phyloP scores from a whole-genome alignment of 2,113 vertebrate genomes.

The Hippolais icterina region DNA sequence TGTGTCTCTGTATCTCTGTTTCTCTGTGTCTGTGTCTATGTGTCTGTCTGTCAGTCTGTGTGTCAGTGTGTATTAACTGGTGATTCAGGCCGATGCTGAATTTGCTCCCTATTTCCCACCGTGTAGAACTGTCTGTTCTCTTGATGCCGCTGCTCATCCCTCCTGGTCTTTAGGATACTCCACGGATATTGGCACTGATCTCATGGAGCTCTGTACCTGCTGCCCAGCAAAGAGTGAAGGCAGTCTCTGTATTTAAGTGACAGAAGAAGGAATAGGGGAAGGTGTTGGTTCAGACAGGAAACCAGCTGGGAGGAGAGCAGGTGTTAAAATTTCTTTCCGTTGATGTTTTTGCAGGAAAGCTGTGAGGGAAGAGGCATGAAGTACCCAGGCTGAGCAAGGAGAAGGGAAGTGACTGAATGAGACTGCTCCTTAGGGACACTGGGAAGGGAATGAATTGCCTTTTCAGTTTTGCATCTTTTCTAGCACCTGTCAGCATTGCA shows the following conservation, averaged over 20 bases:
- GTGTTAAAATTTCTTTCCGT: background rate
- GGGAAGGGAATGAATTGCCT: background rate
- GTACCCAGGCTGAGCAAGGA: background rate
- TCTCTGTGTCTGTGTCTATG: background rate
- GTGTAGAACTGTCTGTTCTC: accelerated
- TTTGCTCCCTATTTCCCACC: background rate
- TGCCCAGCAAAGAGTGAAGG: background rate
- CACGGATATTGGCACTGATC: background rate
- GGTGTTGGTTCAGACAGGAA: background rate
- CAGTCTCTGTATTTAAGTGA: background rate
- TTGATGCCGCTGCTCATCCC: background rate
- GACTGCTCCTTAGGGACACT: background rate
- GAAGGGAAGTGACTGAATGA: background rate
- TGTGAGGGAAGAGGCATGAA: background rate
- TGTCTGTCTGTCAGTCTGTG: background rate
- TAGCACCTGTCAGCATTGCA: background rate
- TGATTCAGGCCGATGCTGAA: background rate
- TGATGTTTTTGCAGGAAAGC: background rate
- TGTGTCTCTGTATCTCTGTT: accelerated
- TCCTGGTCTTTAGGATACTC: background rate
- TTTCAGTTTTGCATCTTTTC: background rate
- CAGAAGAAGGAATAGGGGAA: background rate
- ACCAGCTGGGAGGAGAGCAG: background rate
- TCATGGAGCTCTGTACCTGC: background rate
- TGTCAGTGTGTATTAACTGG: background rate